A percentile compares a stretch with the other conserved stretches of the same genome.
These are phyloP conservation scores for Liopterus haemorrhoidalis DNA, from an alignment of 2,888 invertebrate species.

Conservation along the genomic window DNA sequence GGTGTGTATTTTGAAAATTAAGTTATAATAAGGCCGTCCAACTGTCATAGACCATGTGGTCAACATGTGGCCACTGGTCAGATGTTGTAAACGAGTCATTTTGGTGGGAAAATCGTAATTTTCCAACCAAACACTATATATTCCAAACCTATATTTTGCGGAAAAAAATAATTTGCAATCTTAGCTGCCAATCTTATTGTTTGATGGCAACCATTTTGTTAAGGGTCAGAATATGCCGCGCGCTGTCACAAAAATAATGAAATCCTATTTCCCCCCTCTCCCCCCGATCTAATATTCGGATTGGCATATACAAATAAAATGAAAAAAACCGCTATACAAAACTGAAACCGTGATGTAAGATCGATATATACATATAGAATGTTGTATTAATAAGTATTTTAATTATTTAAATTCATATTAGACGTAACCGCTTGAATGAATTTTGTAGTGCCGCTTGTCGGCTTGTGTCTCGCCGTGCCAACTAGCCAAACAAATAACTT, in stretches of 20 bases:
- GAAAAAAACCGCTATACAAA: conserved; percentile 4
- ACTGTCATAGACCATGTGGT: conserved; percentile 32
- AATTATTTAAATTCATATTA: conserved; percentile 24
- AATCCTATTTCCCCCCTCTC: conserved; percentile 43
- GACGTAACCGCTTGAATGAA: conserved; percentile 34
- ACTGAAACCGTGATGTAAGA: conserved; percentile 7
- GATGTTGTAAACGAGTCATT: conserved; percentile 25
- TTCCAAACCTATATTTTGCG: conserved; percentile 26
- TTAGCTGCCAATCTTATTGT: conserved; percentile 67
- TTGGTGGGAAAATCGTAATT: conserved; percentile 43
- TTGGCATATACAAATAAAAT: conserved; percentile 25
- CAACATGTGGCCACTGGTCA: conserved; percentile 44
- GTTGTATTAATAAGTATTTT: conserved; percentile 14
- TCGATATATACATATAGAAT: neutral
- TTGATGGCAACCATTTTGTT: conserved; percentile 74
- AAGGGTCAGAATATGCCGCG: conserved; percentile 66
- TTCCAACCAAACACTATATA: conserved; percentile 40
- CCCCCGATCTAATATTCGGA: conserved; percentile 20
- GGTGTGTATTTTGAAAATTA: no score
- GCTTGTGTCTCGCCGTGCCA: conserved; percentile 40
- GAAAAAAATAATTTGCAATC: conserved; percentile 47
- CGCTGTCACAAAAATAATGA: conserved; percentile 53
- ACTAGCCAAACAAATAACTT: conserved; percentile 48
- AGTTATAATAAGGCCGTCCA: no score
- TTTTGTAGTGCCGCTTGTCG: conserved; percentile 37